Conservation (phyloP, 1,140 invertebrate genomes). For the Ridgeia piscesae region DNA sequence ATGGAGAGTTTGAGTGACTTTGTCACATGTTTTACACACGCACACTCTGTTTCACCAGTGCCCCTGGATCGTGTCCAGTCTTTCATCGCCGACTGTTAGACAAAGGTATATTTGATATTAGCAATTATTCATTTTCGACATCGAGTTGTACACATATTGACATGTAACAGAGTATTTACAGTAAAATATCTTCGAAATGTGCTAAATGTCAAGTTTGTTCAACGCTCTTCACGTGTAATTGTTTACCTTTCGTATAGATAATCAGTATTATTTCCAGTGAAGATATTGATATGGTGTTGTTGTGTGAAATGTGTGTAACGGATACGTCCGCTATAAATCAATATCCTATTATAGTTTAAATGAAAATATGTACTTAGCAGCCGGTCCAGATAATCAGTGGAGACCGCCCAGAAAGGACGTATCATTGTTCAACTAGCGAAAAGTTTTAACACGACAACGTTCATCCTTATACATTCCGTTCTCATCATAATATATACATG, state of each 20-base stretch:
- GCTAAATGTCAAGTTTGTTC: neutral
- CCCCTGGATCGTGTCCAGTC: neutral
- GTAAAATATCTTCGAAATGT: neutral
- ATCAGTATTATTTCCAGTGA: neutral
- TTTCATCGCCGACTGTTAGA: neutral
- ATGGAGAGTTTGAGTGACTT: neutral
- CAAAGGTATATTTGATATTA: neutral
- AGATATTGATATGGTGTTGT: neutral
- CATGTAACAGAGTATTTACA: slow-evolving; percentile 1
- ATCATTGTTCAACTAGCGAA: neutral
- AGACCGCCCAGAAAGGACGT: neutral
- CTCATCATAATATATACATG: neutral
- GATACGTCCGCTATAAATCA: no score
- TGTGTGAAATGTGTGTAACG: no score
- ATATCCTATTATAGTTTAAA: no score
- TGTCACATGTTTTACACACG: neutral
- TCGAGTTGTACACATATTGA: neutral
- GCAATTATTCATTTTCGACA: neutral
- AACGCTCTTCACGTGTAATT: neutral
- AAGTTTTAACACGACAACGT: neutral
- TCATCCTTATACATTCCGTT: neutral
- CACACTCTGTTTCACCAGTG: neutral
- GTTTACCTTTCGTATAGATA: neutral
- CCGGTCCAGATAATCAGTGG: neutral
- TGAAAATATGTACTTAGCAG: no score